Conservation (phyloP, 2,888 invertebrate species). For the Noctuana brunneofusca region DNA sequence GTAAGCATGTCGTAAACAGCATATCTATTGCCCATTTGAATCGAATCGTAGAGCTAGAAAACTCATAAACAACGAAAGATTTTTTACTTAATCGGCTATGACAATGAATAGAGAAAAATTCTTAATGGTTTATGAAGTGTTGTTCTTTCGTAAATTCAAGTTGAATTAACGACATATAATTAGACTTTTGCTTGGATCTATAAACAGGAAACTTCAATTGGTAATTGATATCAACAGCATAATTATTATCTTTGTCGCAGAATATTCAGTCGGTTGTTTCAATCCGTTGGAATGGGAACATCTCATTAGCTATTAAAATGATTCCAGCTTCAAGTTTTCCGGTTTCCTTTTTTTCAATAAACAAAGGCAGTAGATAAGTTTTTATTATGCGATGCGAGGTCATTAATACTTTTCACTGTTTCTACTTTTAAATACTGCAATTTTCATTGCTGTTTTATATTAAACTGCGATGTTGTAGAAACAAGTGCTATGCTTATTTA, state of each 20-base stretch:
- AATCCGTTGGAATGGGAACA: background rate
- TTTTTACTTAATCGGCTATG: background rate
- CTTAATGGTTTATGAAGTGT: background rate
- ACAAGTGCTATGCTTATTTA: too few species aligned
- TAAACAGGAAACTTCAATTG: constrained; percentile 9
- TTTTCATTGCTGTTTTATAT: background rate
- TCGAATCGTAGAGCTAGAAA: background rate
- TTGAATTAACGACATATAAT: background rate
- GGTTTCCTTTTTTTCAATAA: constrained; percentile 19
- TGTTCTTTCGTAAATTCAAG: background rate
- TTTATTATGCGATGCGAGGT: constrained; percentile 35
- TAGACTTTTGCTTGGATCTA: background rate
- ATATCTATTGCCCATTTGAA: constrained; percentile 11
- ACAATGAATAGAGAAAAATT: background rate
- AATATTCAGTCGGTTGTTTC: constrained; percentile 2
- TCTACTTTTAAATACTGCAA: background rate
- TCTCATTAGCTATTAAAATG: constrained; percentile 13
- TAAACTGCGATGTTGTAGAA: too few species aligned
- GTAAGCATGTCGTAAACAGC: constrained; percentile 3
- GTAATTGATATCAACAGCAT: background rate
- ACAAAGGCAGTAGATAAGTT: constrained; percentile 32
- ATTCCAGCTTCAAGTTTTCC: constrained; percentile 8
- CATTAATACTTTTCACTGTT: background rate
- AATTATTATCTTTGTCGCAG: background rate
- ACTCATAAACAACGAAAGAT: background rate